phyloP scores from a whole-genome alignment of 2,888 invertebrate species.

The Liopterus haemorrhoidalis region DNA sequence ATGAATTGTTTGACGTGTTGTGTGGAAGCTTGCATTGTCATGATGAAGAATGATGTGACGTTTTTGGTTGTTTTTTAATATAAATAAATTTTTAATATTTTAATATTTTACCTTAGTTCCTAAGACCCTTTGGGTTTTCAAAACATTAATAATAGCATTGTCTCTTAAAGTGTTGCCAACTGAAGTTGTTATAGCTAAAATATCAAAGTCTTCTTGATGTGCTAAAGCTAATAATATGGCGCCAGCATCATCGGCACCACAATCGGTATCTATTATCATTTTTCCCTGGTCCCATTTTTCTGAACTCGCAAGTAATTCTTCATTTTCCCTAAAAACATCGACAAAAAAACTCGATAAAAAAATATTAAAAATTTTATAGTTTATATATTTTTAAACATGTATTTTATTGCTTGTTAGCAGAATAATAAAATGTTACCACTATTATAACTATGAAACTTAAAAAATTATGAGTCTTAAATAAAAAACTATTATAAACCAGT shows the following conservation, averaged over 20 bases:
- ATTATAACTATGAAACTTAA: too few relatives aligned
- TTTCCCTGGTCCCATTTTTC: conserved; percentile 27
- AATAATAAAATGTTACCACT: too few relatives aligned
- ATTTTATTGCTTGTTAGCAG: too few relatives aligned
- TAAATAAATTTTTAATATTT: background rate
- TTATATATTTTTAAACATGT: too few relatives aligned
- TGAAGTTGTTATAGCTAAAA: conserved; percentile 53
- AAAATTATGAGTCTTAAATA: too few relatives aligned
- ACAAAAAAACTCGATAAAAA: too few relatives aligned
- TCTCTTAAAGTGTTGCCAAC: conserved; percentile 49
- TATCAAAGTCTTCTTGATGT: conserved; percentile 37
- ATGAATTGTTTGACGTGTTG: background rate
- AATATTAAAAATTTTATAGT: too few relatives aligned
- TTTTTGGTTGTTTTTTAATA: background rate
- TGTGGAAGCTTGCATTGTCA: background rate
- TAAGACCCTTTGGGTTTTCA: conserved; percentile 45
- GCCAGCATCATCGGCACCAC: conserved; percentile 48
- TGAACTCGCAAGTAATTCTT: too few relatives aligned
- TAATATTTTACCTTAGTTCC: conserved; percentile 39
- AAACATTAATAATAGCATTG: conserved; percentile 49
- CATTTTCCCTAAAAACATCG: too few relatives aligned
- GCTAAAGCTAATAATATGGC: conserved; percentile 44
- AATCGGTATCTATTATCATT: conserved; percentile 48
- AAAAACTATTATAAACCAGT: too few relatives aligned
- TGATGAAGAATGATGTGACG: background rate